phyloP scores from a whole-genome alignment of 2,797 vertebrate genomes.

The Remorina albescens region DNA sequence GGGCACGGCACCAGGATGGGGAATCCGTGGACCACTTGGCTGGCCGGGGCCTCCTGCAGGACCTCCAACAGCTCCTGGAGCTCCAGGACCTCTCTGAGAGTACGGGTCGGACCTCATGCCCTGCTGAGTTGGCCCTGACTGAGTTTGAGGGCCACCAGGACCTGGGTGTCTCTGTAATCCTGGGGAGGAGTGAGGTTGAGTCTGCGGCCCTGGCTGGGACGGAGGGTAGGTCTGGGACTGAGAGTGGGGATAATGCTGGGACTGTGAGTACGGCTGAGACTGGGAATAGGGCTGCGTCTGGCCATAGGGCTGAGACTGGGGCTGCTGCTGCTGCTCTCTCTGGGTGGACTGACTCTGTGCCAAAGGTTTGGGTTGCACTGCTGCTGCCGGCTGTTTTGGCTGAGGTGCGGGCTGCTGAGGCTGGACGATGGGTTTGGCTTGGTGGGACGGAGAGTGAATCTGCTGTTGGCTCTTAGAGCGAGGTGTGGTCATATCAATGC shows the following conservation, averaged over 20 bases:
- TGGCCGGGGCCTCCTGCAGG: conserved; percentile 60
- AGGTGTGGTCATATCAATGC: conserved; percentile 98
- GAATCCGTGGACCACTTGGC: conserved; percentile 81
- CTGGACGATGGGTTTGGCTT: conserved; percentile 89
- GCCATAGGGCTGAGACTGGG: conserved; percentile 51
- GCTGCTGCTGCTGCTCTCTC: conserved; percentile 61
- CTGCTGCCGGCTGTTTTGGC: conserved; percentile 66
- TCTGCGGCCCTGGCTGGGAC: conserved; percentile 65
- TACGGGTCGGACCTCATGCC: conserved; percentile 74
- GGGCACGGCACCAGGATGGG: conserved; percentile 83
- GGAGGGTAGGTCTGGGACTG: conserved; percentile 58
- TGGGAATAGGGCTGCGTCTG: conserved; percentile 69
- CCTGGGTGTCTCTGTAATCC: conserved; percentile 76
- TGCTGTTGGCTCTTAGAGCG: conserved; percentile 98
- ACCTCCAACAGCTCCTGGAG: conserved; percentile 64
- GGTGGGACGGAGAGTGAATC: conserved; percentile 93
- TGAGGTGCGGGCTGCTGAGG: conserved; percentile 74
- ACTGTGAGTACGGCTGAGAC: conserved; percentile 65
- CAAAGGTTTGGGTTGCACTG: conserved; percentile 71
- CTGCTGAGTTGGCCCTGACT: conserved; percentile 72
- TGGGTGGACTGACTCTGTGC: conserved; percentile 70
- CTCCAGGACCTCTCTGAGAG: conserved; percentile 75
- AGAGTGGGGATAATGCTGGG: conserved; percentile 62
- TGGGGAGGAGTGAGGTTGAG: conserved; percentile 66
- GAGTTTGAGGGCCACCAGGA: conserved; percentile 55